Evolutionary conservation across 2,797 vertebrate species (phyloP), one percentile per base, ranked within the genome.

Genomic region (Rhinatrema bivittatum): DNA sequence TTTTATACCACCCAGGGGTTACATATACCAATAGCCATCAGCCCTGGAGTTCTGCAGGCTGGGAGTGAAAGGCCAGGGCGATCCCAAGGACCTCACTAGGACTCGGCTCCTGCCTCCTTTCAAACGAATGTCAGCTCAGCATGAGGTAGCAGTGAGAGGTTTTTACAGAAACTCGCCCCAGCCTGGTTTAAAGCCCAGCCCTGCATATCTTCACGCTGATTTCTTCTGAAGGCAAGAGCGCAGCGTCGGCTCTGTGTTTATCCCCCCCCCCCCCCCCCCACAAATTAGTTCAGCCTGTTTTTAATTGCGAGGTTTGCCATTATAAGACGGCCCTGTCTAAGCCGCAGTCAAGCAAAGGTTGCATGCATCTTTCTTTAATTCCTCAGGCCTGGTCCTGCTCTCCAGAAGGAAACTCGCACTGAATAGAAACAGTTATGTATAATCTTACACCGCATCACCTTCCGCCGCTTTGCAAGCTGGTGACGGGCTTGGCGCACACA

Each of bases 191-290:
- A 34, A 29, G 9, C 35, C 35, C 5, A n/a, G 39, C 36, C 46
- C 57, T 64, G 63, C 45, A 51, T 65, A 65, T 64, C 23, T 37
- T 68, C 63, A 65, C 21, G 15, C 46, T 65, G 61, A 62, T 74
- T 62, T 42, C 45, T 65, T 58, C 12, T 55, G 61, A 72, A 72
- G 70, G 56, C 35, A 58, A 53, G 61, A 36, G 38, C 39, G 44
- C 32, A 60, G 46, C 59, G 53, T 53, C 44, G 48, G 50, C 25
- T 8, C 18, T 36, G 14, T 67, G 51, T 68, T 74, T 72, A 65
- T 70, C 72, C 70, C 51, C 39, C 33, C 32, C 49, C 74, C 72
- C 65, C 70, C 72, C 70, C 51, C 39, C 33, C 32, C 49, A 58
- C 41, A 52, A 65, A 65, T 65, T 53, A 70, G 45, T 31, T 49